phyloP scores from a whole-genome alignment of 2,113 vertebrate genomes.

The Maccullochella peelii region DNA sequence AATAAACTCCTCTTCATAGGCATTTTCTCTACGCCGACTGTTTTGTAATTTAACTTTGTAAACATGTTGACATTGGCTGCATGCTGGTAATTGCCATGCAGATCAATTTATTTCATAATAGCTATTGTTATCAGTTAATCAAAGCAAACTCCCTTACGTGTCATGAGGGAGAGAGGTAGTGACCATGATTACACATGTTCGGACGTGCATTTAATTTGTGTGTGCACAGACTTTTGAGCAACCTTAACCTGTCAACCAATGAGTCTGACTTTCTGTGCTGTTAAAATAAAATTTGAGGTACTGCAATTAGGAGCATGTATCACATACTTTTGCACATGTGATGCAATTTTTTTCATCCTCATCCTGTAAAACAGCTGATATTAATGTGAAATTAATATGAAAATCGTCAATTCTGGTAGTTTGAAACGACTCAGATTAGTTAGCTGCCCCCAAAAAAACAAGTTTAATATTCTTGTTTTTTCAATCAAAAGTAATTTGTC shows the following conservation, averaged over 20 bases:
- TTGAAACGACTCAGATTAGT: background rate
- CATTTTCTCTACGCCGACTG: background rate
- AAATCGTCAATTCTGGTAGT: background rate
- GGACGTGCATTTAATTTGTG: conserved; percentile 30
- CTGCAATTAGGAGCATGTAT: background rate
- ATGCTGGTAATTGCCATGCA: conserved; percentile 31
- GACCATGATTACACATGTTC: conserved; percentile 39
- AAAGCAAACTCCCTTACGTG: conserved; percentile 37
- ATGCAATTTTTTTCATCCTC: too few species aligned
- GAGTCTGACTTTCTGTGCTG: background rate
- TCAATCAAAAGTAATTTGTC: too few species aligned
- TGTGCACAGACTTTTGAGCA: conserved; percentile 12
- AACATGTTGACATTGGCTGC: conserved; percentile 12
- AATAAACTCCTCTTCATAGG: background rate
- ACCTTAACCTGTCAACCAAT: background rate
- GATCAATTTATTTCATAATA: conserved; percentile 47
- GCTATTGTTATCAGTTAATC: conserved; percentile 46
- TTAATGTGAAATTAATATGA: too few species aligned
- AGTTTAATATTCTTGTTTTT: too few species aligned
- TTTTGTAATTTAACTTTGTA: conserved; percentile 5
- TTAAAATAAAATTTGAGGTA: background rate
- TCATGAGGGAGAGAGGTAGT: conserved; percentile 29
- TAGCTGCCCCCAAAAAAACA: too few species aligned
- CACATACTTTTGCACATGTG: background rate
- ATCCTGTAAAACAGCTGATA: too few species aligned